Conservation (phyloP, 2,888 invertebrate species). For the Gari tellinella region DNA sequence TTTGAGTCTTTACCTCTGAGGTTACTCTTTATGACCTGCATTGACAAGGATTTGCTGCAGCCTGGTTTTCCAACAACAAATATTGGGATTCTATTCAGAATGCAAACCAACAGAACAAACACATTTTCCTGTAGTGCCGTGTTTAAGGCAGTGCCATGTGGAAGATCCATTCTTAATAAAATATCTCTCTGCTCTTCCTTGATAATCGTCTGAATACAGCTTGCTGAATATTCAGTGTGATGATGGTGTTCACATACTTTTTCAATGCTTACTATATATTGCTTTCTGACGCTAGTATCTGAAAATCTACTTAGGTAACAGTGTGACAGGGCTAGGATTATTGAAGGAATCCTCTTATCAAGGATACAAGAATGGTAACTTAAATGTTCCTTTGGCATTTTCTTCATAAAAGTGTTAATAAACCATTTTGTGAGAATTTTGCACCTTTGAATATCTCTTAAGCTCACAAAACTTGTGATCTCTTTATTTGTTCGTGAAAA, state of each 20-base stretch:
- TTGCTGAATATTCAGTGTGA: constrained; percentile 3
- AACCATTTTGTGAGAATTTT: constrained; percentile 46
- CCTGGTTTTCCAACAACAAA: constrained; percentile 75
- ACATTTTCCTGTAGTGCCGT: constrained; percentile 71
- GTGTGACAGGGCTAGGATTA: constrained; percentile 54
- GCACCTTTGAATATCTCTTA: constrained; percentile 52
- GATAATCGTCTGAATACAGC: constrained; percentile 47
- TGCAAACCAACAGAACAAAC: constrained; percentile 70
- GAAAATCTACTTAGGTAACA: constrained; percentile 62
- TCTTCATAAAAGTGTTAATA: constrained; percentile 3
- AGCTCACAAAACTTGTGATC: constrained; percentile 39
- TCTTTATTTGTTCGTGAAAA: constrained; percentile 43
- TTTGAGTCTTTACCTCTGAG: constrained; percentile 69
- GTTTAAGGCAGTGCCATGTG: constrained; percentile 67
- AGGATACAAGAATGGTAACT: neutral
- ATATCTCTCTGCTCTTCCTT: constrained; percentile 62
- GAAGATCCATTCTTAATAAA: constrained; percentile 65
- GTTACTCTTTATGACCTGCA: constrained; percentile 69
- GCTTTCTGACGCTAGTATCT: constrained; percentile 19
- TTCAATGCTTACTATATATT: constrained; percentile 37
- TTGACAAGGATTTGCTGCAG: constrained; percentile 72
- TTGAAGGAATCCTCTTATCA: constrained; percentile 20
- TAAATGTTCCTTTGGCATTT: neutral
- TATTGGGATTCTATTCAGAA: constrained; percentile 68
- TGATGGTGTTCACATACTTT: constrained; percentile 13